phyloP scores from a whole-genome alignment of 2,888 invertebrate genomes.

The Tiliacea citrago region DNA sequence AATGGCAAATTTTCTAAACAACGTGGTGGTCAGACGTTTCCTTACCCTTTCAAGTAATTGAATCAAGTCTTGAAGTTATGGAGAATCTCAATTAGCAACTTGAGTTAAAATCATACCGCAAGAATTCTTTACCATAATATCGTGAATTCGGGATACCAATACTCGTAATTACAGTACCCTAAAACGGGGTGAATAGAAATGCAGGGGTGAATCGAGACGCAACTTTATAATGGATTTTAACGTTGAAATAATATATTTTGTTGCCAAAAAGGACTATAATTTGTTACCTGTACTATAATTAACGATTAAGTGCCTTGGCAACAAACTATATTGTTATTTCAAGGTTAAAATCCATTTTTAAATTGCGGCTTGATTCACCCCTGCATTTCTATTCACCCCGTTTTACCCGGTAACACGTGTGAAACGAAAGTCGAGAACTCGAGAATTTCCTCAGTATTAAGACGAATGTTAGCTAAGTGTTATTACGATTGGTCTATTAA shows the following conservation, averaged over 20 bases:
- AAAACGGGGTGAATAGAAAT: no score
- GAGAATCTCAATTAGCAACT: not conserved
- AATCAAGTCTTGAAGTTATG: not conserved
- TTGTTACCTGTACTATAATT: no score
- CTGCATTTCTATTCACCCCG: no score
- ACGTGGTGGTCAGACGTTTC: no score
- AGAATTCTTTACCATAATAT: conserved; percentile 40
- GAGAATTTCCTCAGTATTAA: conserved; percentile 35
- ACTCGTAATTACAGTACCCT: conserved; percentile 54
- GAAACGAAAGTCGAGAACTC: conserved; percentile 52
- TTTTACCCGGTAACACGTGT: conserved; percentile 42
- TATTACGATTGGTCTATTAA: conserved; percentile 60
- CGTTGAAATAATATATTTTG: no score
- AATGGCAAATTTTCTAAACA: not conserved
- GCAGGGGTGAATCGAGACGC: no score
- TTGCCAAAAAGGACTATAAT: no score
- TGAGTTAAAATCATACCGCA: not conserved
- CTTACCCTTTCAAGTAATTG: not conserved
- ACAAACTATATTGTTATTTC: no score
- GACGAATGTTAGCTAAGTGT: conserved; percentile 49
- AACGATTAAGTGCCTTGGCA: no score
- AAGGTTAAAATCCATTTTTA: no score
- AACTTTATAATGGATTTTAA: no score
- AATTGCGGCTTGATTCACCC: no score
- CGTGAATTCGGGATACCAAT: conserved; percentile 34